Conservation (phyloP, 2,888 invertebrate genomes). For the Trissonchulus sp. region DNA sequence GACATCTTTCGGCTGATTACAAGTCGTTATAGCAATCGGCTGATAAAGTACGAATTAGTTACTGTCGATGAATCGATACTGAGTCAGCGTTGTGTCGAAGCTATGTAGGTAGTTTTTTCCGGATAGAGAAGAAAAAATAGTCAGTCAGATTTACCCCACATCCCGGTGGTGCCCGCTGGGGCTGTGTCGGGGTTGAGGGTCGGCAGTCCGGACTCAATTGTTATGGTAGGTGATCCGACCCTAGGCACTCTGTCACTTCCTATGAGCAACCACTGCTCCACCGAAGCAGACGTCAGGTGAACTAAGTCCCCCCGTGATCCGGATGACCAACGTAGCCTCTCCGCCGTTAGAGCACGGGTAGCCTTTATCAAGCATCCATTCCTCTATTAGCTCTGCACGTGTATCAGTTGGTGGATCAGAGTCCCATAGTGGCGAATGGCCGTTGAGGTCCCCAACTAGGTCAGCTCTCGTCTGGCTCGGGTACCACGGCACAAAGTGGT, state of each 20-base stretch:
- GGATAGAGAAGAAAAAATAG: no score
- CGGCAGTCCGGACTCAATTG: no score
- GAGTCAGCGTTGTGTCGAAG: no score
- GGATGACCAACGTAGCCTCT: not conserved
- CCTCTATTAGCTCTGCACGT: not conserved
- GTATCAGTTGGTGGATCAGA: not conserved
- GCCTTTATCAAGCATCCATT: not conserved
- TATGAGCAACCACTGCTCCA: not conserved
- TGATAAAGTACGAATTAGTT: no score
- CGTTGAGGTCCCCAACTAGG: slow-evolving; percentile 11
- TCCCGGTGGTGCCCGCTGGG: no score
- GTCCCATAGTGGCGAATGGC: slow-evolving; percentile 14
- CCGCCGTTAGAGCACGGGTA: not conserved
- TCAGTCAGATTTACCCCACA: no score
- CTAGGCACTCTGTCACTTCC: slow-evolving; percentile 2
- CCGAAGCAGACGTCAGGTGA: slow-evolving; percentile 13
- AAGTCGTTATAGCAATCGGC: no score
- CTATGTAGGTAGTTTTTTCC: no score
- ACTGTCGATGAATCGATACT: no score
- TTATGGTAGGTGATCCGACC: slow-evolving; percentile 18
- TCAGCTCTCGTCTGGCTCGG: not conserved
- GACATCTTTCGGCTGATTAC: no score
- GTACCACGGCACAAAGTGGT: no score
- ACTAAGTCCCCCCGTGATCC: slow-evolving; percentile 2
- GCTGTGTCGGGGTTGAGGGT: no score